Base-by-base conservation (phyloP, 1,140 invertebrate genomes). In the Phymorhynchus buccinoides region DNA sequence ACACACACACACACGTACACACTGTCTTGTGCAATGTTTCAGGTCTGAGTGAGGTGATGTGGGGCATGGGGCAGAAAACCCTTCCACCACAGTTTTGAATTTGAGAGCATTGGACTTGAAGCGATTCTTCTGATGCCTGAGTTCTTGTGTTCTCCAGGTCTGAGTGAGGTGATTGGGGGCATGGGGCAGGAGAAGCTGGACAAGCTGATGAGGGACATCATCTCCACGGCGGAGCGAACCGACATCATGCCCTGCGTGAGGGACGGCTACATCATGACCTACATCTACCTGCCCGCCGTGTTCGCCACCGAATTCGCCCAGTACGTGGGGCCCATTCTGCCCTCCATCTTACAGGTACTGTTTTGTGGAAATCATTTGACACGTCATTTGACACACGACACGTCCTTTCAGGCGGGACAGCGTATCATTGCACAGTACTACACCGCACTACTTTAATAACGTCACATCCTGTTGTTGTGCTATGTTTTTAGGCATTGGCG, bases 241-340 rank as follows among this genome's bases (percentile, higher is more conserved):
- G 98, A 99, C 93, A 98, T 99, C 88, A 97, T 98, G 22, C 97
- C 99, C 1, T 97, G 99, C 93, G 98, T 99, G 0, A 97, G 99
- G 90, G 99, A 99, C 94, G 99, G 99, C 41, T 99, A 99, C 94
- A 99, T 99, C 77, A 99, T 99, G 97, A 98, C 99, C 97, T 99
- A 99, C 93, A 99, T 99, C 92, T 99, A 99, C 93, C 97, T 99
- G 96, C 99, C 99, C 0, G 96, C 96, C 86, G 98, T 98, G 1
- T 99, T 99, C 94, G 97, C 96, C 2, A 96, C 96, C 78, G 97
- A 98, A 90, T 99, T 99, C 92, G 97, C 97, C 9, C 96, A 96
- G 0, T 99, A 99, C 93, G 98, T 99, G 90, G 97, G 98, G 0
- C 96, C 98, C 91, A 99, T 99, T 85, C 98, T 99, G 88, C 99